Evolutionary conservation across 2,113 vertebrate species (phyloP), one percentile per base, ranked within the genome.

Genomic region (Bolborhynchus lineola): DNA sequence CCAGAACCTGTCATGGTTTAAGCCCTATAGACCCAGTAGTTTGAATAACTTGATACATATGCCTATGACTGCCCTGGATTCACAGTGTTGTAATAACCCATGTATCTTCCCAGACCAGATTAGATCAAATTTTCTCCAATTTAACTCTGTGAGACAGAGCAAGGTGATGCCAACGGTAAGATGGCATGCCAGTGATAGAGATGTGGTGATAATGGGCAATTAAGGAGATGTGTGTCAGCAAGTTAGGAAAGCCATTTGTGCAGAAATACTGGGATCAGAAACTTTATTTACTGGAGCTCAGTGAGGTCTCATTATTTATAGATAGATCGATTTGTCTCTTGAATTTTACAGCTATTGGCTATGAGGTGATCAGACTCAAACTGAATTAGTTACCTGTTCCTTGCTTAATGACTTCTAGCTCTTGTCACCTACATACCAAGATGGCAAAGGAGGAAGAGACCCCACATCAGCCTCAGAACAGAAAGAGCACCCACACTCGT

Each of bases 71-170:
- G 13, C 11, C 53, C 10, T 2, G 9, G 23, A 37, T 47, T n/a
- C 46, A 15, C 29, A 17, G 13, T 10, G 28, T 10, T 1, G 0
- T 9, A 15, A 60, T 5, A 41, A 10, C 33, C 19, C 6, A 0
- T 25, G 37, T 11, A 5, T 20, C 46, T 59, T 82, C 55, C 65
- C 46, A 17, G 3, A n/a, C 37, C 39, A 67, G 26, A 33, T 35
- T 17, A 50, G 69, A 16, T 7, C 35, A 16, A 35, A 17, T 26
- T 65, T 76, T 72, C 41, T 59, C n/a, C 25, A 52, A 16, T 29
- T 85, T 44, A 41, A 21, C 11, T 44, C 37, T 9, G 25, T 15
- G 23, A 78, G 44, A 5, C 41, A 63, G 74, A 74, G 47, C 42
- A 14, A 25, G 78, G 57, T n/a, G n/a, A 67, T 55, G 62, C 65